Evolutionary conservation across 1,140 invertebrate species (phyloP), one percentile per base, ranked within the genome.

Genomic region (Brachionus plicatilis): DNA sequence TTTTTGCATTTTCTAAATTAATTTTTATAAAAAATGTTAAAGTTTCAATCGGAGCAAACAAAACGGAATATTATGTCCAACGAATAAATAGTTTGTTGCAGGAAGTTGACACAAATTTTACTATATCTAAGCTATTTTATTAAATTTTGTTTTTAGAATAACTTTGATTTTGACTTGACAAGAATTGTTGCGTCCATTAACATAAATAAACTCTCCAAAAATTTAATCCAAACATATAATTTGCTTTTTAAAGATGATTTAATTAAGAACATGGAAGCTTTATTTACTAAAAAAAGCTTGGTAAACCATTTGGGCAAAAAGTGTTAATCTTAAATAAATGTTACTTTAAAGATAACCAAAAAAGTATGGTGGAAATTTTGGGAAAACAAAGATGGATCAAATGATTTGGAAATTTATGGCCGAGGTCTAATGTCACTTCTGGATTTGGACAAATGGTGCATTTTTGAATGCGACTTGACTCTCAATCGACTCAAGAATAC

Each of bases 331-430:
- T n/a, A 29, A 68, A n/a, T 37, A 68, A 33, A 68, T 33, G 17
- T 68, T 45, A 17, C 43, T 75, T 43, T 45, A n/a, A 20, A 50
- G 45, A 17, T 14, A 29, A 2, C 41, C 11, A 47, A 76, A 27
- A 76, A 76, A 76, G 27, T 12, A 53, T 76, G 72, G 72, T 76
- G 72, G 72, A 76, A 76, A 29, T 76, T 76, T 50, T 76, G 72
- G 72, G 20, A 50, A 27, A 76, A 8, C 20, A 50, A 76, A 50
- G 45, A 50, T 29, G 11, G 17, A 29, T 20, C 41, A 47, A 76
- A 76, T n/a, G 72, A 76, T 50, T 37, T 76, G 12, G 20, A 76
- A 50, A 27, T 76, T 11, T 76, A 50, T 33, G 45, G 43, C 11
- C 43, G 27, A 76, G 72, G 72, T 27, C n/a, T 76, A 12, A 76